Base-by-base conservation (phyloP, 2,888 invertebrate species). In the Vesta saturnalis region DNA sequence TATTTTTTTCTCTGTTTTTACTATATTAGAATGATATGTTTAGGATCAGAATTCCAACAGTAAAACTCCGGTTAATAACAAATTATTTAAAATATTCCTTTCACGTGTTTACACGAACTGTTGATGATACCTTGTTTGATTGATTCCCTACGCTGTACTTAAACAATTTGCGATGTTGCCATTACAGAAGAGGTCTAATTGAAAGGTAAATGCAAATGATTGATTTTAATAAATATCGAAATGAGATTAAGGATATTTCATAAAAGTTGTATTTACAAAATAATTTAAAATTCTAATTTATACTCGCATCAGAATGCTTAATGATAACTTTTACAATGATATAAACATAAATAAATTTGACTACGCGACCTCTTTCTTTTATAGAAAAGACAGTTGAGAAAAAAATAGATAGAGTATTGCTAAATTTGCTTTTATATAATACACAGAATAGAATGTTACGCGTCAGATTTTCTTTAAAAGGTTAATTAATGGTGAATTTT, bases 191-290 rank as follows among this genome's bases (percentile, higher is more conserved):
- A 39, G 39, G 39, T 39, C 39, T n/a, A 8, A 10, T 39, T 39
- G n/a, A 39, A n/a, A n/a, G 8, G 39, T n/a, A n/a, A 39, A 39
- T 39, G 39, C n/a, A n/a, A n/a, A n/a, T 39, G n/a, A 39, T 39
- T 39, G 39, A 39, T 39, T 39, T 39, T n/a, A 39, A 39, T 39
- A 39, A 39, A n/a, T 39, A 39, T 39, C 39, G 39, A 39, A 39
- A 39, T 39, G 39, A n/a, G 39, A 39, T 39, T 39, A 39, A 39
- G 39, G 39, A 39, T 39, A 39, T 39, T 39, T n/a, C n/a, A n/a
- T n/a, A n/a, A n/a, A 6, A 39, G 39, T 39, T 39, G 8, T 39
- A 10, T 6, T 39, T 8, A 23, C 23, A 3, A 23, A 23, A 8
- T 23, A 10, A 39, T 39, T 39, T 39, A n/a, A 10, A 39, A 12